Percentiles rank a stretch among this genome's conserved stretches.
These are phyloP conservation scores for Aphyosemion australe DNA, from an alignment of 2,113 vertebrate species.

Conservation along the genomic window DNA sequence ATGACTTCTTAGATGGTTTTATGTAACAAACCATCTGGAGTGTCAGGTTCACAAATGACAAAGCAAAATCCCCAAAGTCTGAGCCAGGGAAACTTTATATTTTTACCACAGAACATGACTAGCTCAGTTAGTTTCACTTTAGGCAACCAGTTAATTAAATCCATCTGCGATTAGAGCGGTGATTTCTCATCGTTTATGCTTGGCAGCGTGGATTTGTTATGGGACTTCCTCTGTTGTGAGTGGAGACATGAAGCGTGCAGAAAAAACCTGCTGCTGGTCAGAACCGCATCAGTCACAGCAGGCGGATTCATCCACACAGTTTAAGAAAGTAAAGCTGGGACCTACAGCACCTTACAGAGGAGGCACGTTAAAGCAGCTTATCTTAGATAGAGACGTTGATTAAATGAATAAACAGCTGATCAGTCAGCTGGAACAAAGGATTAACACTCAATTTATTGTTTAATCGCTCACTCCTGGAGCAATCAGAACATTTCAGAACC, in stretches of 20 bases:
- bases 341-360: background rate
- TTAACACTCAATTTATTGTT: too few relatives aligned
- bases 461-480: too few relatives aligned
- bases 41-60: background rate
- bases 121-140: background rate
- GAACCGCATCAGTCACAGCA: background rate
- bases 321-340: background rate
- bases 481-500: too few relatives aligned
- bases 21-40: slow-evolving; percentile 19
- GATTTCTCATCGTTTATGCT: background rate
- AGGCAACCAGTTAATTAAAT: background rate
- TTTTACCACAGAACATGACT: background rate
- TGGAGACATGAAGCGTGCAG: background rate
- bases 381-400: background rate
- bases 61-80: background rate
- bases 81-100: background rate
- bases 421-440: too few relatives aligned
- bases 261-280: too few relatives aligned
- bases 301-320: background rate
- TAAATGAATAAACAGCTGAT: too few relatives aligned
- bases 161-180: background rate
- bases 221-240: background rate
- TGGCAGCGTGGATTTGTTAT: slow-evolving; percentile 5
- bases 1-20: slow-evolving; percentile 6
- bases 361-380: background rate